Conservation (phyloP, 2,888 invertebrate species). For the Teleiodes luculella region DNA sequence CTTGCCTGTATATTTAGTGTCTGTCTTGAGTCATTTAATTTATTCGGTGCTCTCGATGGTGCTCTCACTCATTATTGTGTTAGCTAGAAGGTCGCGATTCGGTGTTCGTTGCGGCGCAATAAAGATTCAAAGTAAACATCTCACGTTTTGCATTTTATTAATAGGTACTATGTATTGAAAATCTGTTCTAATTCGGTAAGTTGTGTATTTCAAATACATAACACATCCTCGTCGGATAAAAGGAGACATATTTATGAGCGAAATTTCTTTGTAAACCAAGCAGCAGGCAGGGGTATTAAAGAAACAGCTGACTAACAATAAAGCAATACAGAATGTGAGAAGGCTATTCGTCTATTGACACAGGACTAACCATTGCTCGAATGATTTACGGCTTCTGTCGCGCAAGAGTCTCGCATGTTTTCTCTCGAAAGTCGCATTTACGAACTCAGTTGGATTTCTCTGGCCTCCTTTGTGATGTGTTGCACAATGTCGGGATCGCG, state of each 20-base stretch:
- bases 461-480: constrained; percentile 66
- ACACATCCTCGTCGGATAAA: background rate
- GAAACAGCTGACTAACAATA: constrained; percentile 43
- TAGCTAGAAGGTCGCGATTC: constrained; percentile 2
- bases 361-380: constrained; percentile 47
- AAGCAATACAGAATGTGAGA: constrained; percentile 30
- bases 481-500: constrained; percentile 64
- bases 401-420: constrained; percentile 52
- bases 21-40: constrained; percentile 6
- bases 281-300: constrained; percentile 22
- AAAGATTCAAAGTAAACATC: no score
- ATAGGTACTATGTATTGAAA: no score
- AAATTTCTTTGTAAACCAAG: background rate
- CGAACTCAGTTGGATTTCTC: constrained; percentile 62
- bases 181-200: no score
- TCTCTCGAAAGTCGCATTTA: constrained; percentile 54
- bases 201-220: background rate
- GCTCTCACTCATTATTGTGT: no score
- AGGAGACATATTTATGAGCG: constrained; percentile 8
- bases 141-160: no score
- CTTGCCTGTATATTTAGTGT: constrained; percentile 6
- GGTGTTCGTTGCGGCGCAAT: no score
- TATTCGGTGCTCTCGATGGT: background rate
- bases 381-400: constrained; percentile 62
- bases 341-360: constrained; percentile 43